Evolutionary conservation across 1,140 invertebrate genomes (phyloP).

Genomic region (Macrobrachium nipponense): DNA sequence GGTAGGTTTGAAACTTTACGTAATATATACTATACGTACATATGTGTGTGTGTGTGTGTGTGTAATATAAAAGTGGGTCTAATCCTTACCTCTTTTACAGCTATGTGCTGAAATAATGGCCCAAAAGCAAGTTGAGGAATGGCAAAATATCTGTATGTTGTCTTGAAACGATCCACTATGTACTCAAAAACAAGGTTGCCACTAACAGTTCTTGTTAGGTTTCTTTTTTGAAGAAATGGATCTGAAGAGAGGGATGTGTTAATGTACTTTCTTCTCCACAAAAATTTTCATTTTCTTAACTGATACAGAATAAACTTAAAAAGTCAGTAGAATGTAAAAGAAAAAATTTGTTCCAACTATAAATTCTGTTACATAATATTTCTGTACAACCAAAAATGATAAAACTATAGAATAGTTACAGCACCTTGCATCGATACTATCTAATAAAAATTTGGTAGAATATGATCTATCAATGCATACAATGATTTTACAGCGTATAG

Average conservation of each 20-base stretch:
- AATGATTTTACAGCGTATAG: no score
- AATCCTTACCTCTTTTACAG: constrained; percentile 41
- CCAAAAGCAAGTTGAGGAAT: constrained; percentile 67
- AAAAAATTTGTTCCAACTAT: no score
- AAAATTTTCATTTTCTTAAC: no score
- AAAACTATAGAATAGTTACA: no score
- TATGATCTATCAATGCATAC: no score
- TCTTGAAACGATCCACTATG: constrained; percentile 69
- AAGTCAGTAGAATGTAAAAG: not conserved
- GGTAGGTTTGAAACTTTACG: not conserved
- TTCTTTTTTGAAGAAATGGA: constrained; percentile 71
- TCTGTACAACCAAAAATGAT: not conserved
- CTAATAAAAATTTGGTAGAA: no score
- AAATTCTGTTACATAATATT: no score
- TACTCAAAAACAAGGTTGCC: constrained; percentile 70
- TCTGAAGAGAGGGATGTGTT: constrained; percentile 67
- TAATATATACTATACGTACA: no score
- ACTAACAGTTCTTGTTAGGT: constrained; percentile 69
- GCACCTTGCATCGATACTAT: no score
- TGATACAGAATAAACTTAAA: not conserved
- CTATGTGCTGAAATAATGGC: constrained; percentile 66
- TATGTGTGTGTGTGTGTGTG: no score
- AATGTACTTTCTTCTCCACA: not conserved
- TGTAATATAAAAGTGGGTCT: no score
- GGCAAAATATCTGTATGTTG: constrained; percentile 71